Conservation (phyloP, 2,888 invertebrate species). For the Vesta saturnalis region DNA sequence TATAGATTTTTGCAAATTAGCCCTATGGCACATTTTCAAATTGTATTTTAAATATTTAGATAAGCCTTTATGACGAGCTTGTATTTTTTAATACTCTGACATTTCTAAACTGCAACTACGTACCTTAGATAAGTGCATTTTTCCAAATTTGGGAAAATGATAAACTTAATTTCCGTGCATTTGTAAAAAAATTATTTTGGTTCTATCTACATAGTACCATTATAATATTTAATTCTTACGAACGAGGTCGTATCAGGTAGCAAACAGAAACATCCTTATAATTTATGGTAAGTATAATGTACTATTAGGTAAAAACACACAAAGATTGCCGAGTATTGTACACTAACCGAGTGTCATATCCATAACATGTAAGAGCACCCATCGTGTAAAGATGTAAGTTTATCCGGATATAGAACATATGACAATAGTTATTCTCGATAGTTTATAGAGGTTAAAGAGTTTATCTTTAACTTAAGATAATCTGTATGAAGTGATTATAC, state of each 20-base stretch:
- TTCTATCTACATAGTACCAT: neutral
- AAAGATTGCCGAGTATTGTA: constrained; percentile 3
- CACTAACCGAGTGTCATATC: constrained; percentile 29
- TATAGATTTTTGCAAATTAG: constrained; percentile 13
- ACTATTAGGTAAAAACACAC: constrained; percentile 6
- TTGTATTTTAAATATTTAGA: constrained; percentile 7
- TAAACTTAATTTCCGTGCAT: neutral
- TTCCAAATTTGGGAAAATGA: constrained; percentile 17
- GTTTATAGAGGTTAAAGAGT: constrained; percentile 28
- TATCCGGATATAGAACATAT: constrained; percentile 36
- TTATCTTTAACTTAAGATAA: constrained; percentile 8
- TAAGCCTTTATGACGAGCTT: constrained; percentile 8
- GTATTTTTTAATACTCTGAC: neutral
- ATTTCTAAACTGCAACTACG: constrained; percentile 25
- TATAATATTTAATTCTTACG: constrained; percentile 9
- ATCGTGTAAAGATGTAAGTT: constrained; percentile 29
- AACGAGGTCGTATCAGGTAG: constrained; percentile 3
- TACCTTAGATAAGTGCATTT: constrained; percentile 8
- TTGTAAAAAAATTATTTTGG: neutral
- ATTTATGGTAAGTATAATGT: too few relatives aligned
- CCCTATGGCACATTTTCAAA: neutral
- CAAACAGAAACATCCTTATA: neutral
- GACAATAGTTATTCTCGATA: constrained; percentile 38
- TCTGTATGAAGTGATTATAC: constrained; percentile 23
- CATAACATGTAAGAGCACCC: constrained; percentile 26